Percentiles rank a stretch among this genome's conserved stretches.
Evolutionary conservation across 2,113 vertebrate species (phyloP).

Genomic region (Nothobranchius furzeri): DNA sequence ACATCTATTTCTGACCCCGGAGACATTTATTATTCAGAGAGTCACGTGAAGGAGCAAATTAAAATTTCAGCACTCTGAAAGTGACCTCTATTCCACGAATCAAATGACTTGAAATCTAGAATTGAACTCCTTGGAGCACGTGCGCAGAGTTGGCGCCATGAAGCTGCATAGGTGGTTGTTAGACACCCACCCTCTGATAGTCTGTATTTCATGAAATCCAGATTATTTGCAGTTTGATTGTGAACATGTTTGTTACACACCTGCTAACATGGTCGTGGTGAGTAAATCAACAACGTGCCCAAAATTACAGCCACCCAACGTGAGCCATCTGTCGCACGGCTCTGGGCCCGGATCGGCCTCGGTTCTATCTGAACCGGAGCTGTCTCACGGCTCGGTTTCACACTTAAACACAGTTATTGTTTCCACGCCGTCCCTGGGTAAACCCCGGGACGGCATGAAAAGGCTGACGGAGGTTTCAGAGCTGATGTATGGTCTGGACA

Average conservation of each 20-base stretch:
- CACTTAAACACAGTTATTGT: conserved; percentile 64
- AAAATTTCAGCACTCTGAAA: conserved; percentile 88
- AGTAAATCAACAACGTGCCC: conserved; percentile 20
- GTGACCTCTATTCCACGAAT: conserved; percentile 74
- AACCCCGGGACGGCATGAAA: conserved; percentile 57
- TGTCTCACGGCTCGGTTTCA: conserved; percentile 52
- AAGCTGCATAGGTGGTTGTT: conserved; percentile 26
- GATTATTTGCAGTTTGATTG: conserved; percentile 4
- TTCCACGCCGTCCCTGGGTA: conserved; percentile 57
- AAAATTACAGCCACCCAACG: conserved; percentile 3
- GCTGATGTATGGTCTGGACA: conserved; percentile 78
- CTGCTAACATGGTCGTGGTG: conserved; percentile 10
- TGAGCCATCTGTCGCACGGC: conserved; percentile 21
- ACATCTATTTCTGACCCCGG: conserved; percentile 88
- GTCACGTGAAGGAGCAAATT: conserved; percentile 89
- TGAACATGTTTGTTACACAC: not conserved
- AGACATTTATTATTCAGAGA: conserved; percentile 95
- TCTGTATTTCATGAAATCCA: not conserved
- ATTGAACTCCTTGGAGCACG: conserved; percentile 61
- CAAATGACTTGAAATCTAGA: conserved; percentile 71
- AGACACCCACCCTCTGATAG: not conserved
- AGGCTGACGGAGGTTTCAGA: conserved; percentile 52
- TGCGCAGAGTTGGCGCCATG: conserved; percentile 64
- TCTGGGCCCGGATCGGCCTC: not conserved
- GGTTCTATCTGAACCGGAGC: conserved; percentile 38